Percentiles rank a stretch among this genome's conserved stretches.
phyloP scores from a whole-genome alignment of 2,888 invertebrate genomes.

The Bimastos eiseni region DNA sequence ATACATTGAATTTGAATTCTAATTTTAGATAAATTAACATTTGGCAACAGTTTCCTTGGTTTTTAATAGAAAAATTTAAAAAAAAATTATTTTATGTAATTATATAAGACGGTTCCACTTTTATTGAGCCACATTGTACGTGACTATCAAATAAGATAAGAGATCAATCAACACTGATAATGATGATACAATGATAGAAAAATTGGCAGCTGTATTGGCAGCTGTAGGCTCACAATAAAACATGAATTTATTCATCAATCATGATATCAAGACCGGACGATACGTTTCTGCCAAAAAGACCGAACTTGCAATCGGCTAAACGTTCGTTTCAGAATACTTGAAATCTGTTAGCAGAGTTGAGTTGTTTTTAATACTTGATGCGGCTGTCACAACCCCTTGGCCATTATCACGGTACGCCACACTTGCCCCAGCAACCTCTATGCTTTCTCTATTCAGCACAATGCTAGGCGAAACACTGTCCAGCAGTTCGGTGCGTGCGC shows the following conservation, averaged over 20 bases:
- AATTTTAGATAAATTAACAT: too few species aligned
- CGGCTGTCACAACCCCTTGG: background rate
- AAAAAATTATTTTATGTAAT: too few species aligned
- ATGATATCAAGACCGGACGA: background rate
- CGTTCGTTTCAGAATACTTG: constrained; percentile 28
- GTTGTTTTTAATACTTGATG: background rate
- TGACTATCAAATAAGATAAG: too few species aligned
- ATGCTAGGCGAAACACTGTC: background rate
- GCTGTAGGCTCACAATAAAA: background rate
- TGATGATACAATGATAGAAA: background rate
- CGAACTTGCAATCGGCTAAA: background rate
- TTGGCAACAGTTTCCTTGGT: too few species aligned
- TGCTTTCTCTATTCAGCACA: background rate
- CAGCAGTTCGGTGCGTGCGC: background rate
- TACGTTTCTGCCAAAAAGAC: background rate
- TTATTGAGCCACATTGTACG: too few species aligned
- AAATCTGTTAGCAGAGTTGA: constrained; percentile 23
- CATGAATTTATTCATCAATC: constrained; percentile 13
- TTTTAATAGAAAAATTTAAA: too few species aligned
- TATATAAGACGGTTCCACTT: too few species aligned
- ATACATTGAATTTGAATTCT: too few species aligned
- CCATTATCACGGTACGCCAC: background rate
- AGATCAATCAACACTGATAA: background rate
- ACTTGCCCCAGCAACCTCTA: background rate
- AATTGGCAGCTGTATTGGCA: background rate